Percentiles rank a stretch among this genome's conserved stretches.
Evolutionary conservation across 2,888 invertebrate species (phyloP).

Genomic region (Brenthis hecate): DNA sequence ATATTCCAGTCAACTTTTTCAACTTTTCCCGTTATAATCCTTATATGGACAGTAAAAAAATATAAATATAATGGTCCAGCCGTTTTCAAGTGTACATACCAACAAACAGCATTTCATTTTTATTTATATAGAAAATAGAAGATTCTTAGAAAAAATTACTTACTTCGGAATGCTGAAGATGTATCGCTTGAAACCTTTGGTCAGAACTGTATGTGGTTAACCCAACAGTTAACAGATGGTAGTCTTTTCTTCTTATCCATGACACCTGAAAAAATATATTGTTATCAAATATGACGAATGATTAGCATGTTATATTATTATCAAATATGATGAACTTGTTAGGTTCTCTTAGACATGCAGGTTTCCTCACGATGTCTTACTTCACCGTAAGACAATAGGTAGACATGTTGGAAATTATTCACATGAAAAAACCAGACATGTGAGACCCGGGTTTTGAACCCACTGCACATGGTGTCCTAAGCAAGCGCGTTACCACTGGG

Average conservation of each 20-base stretch:
- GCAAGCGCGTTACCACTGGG: too few relatives aligned
- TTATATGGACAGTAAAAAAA: too few relatives aligned
- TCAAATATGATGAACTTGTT: too few relatives aligned
- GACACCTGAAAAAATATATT: slow-evolving; percentile 84
- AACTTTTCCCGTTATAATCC: not conserved
- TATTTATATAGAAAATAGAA: not conserved
- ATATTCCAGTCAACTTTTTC: not conserved
- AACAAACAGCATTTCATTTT: too few relatives aligned
- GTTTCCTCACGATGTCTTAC: too few relatives aligned
- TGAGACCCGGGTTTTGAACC: too few relatives aligned
- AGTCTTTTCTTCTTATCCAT: slow-evolving; percentile 93
- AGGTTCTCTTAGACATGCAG: too few relatives aligned
- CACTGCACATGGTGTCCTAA: too few relatives aligned
- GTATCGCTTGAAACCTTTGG: slow-evolving; percentile 92
- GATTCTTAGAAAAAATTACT: slow-evolving; percentile 42
- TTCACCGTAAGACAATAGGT: too few relatives aligned
- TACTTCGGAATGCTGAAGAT: slow-evolving; percentile 93
- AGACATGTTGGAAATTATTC: too few relatives aligned
- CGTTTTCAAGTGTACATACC: not conserved
- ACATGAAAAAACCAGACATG: too few relatives aligned
- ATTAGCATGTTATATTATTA: not conserved
- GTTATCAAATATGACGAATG: not conserved
- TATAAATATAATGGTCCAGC: too few relatives aligned
- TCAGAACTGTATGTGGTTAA: slow-evolving; percentile 94
- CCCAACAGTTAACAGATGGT: slow-evolving; percentile 92